A percentile compares a stretch with the other conserved stretches of the same genome.
phyloP scores from a whole-genome alignment of 1,140 invertebrate species.

The Lamellibrachia luymesi region DNA sequence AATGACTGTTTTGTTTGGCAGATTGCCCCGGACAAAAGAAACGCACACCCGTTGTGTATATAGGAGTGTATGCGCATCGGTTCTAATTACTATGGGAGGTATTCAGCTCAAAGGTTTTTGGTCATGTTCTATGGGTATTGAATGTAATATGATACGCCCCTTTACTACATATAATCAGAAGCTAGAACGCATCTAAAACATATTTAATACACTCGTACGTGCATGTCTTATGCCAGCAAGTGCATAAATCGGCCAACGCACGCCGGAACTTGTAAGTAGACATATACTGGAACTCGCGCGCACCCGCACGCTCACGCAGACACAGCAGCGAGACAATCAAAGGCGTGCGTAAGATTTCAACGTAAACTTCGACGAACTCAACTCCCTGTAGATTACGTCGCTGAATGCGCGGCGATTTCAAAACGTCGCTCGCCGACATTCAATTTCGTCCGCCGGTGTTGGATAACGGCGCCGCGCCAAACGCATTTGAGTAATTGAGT shows the following conservation, averaged over 20 bases:
- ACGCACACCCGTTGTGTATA: not conserved
- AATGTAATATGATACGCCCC: not conserved
- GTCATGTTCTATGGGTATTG: not conserved
- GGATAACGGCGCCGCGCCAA: not conserved
- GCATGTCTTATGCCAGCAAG: not conserved
- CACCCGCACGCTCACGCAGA: not conserved
- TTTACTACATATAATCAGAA: not conserved
- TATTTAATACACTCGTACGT: not conserved
- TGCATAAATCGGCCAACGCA: not conserved
- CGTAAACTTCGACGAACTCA: not conserved
- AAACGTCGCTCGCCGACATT: not conserved
- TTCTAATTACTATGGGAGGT: not conserved
- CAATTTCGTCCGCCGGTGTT: not conserved
- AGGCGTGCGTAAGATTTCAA: not conserved
- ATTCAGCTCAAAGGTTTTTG: not conserved
- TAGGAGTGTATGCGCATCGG: not conserved
- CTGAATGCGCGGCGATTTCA: not conserved
- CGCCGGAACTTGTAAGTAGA: not conserved
- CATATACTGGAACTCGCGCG: not conserved
- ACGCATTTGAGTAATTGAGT: conserved; percentile 5
- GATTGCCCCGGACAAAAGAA: not conserved
- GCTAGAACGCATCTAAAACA: not conserved
- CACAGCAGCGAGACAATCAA: not conserved
- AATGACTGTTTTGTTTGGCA: not conserved
- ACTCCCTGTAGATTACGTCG: not conserved